Base-by-base conservation (phyloP, 2,113 vertebrate genomes). In the Rousettus leschenaultii region DNA sequence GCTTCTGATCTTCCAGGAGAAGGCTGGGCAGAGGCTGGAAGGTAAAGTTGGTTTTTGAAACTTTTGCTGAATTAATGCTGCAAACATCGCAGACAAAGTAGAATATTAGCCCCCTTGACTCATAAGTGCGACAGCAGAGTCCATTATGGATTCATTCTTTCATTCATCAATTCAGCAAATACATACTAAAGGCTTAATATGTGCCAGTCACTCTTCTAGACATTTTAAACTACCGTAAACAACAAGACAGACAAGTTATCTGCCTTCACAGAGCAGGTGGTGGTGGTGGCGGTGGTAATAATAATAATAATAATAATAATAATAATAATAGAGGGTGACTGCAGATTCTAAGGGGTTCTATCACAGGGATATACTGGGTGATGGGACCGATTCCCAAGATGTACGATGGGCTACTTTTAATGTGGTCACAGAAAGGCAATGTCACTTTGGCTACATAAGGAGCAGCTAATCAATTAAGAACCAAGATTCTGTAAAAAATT, bases 21-120 rank as follows among this genome's bases (percentile, higher is more conserved):
- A 97, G 43, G 2, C 77, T 89, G 22, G 66, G 35, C 33, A 19
- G 48, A 51, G 87, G 86, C 92, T 77, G 0, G 35, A 96, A 79
- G 91, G 91, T 80, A 95, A 86, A 95, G 59, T 53, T 96, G 30
- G 2, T 19, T 74, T 89, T 71, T 70, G 74, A 96, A 88, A 91
- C 65, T 63, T 33, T 94, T 93, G 73, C 61, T 86, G 93, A 94
- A 95, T 97, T 95, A 94, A 89, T 89, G 77, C 24, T 93, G 85
- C 80, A 10, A 79, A 68, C 16, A 18, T 87, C 21, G 73, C 26
- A 30, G 40, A 38, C 15, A 68, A 66, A 55, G 55, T 15, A 26
- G 73, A 79, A 82, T 51, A 59, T 5, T 55, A 19, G 53, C 8
- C 48, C 24, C 16, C 61, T 59, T 51, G 51, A 80, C 11, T 55